Percentiles rank a stretch among this genome's conserved stretches.
Evolutionary conservation across 2,113 vertebrate genomes (phyloP).

Genomic region (Cephalopholis sonnerati): DNA sequence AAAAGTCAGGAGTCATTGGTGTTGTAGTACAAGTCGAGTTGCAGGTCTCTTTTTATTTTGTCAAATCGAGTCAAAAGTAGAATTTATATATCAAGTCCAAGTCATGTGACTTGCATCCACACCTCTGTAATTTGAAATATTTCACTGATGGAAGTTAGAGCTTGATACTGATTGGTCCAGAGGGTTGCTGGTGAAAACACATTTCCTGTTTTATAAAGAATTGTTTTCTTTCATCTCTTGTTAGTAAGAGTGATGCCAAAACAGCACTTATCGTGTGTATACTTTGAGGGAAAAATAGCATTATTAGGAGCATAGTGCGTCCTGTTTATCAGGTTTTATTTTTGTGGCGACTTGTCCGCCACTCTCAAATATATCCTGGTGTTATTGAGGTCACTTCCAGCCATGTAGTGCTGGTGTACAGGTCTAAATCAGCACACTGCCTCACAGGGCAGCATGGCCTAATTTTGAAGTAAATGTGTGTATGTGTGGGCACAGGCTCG

Average conservation of each 20-base stretch:
- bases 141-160: neutral
- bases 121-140: neutral
- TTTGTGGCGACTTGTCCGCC: conserved; percentile 4
- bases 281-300: neutral
- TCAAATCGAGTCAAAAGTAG: too few relatives aligned
- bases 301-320: neutral
- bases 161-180: neutral
- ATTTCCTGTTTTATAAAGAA: neutral
- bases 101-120: too few relatives aligned
- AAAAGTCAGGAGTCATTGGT: too few relatives aligned
- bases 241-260: conserved; percentile 7
- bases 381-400: conserved; percentile 59
- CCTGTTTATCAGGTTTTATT: conserved; percentile 22
- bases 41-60: too few relatives aligned
- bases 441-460: conserved; percentile 73
- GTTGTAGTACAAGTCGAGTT: too few relatives aligned
- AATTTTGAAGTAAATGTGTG: conserved; percentile 68
- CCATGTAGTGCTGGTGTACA: conserved; percentile 40
- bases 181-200: neutral
- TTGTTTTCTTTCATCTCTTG: neutral
- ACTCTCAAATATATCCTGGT: conserved; percentile 23
- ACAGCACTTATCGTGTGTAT: neutral
- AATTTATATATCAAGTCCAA: too few relatives aligned
- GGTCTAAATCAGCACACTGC: conserved; percentile 70
- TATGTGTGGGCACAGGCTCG: conserved; percentile 67